Base-by-base conservation (phyloP, 1,140 invertebrate species). In the Drosophila santomea region DNA sequence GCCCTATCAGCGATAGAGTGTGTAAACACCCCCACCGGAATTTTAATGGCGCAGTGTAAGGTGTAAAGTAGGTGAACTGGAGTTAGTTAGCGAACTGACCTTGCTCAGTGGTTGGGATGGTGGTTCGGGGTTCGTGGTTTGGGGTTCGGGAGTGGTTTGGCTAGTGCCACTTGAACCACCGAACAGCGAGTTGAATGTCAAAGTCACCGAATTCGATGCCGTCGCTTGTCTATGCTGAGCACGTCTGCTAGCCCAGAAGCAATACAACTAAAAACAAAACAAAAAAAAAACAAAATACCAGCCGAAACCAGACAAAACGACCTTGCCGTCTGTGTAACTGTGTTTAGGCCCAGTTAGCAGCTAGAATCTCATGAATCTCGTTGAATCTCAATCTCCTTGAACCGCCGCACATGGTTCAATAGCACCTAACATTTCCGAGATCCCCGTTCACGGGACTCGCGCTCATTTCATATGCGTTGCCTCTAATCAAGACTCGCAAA, bases 71-170 rank as follows among this genome's bases (percentile, higher is more conserved):
- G 74, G 74, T 77, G 73, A 76, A 44, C 17, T 78, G 48, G 59
- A 64, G 75, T 71, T 78, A 78, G 75, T 78, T 76, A 74, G 51
- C 25, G 14, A 57, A 76, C 66, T 78, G 67, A 78, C 75, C 75
- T 78, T 78, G 75, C 64, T 47, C 67, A 58, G 64, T 43, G 41
- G 44, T 23, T 23, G 43, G 15, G 17, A 10, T 17, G 17, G 43
- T 17, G 6, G 15, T 4, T 14, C n/a, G 39, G n/a, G 17, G 17
- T 17, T 17, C 17, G 17, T 17, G 17, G 17, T 17, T 17, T 17
- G 17, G 17, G 17, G 17, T n/a, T 25, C 17, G 41, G 50, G 36
- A 20, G 57, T 48, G 51, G 36, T 43, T 38, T 10, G 62, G 56
- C 48, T 15, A 36, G 47, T 66, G 63, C 50, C 74, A 77, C 74